Conservation (phyloP, 2,113 vertebrate genomes). For the Nasalis larvatus region DNA sequence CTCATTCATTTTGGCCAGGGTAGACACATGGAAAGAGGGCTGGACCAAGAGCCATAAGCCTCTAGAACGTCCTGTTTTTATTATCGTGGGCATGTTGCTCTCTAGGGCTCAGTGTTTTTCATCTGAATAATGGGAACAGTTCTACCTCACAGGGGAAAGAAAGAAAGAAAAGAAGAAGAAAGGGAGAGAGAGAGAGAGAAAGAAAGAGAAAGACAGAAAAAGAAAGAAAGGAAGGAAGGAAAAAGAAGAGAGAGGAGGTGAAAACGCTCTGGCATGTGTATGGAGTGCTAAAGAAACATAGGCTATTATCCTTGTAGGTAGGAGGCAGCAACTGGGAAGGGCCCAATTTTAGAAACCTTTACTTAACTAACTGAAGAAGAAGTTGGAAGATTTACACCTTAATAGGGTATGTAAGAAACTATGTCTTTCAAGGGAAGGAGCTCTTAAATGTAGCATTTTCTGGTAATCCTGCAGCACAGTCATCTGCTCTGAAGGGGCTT, state of each 20-base stretch:
- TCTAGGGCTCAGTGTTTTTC: background rate
- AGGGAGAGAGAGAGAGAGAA: fast-evolving
- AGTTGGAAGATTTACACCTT: background rate
- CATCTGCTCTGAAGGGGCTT: background rate
- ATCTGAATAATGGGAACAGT: background rate
- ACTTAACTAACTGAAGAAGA: background rate
- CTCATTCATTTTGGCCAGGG: background rate
- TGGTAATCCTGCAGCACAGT: background rate
- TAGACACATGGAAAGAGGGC: background rate
- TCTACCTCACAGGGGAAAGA: background rate
- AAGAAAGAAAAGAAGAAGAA: background rate
- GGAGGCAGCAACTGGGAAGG: background rate
- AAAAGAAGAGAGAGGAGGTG: background rate
- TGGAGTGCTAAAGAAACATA: background rate
- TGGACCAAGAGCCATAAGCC: background rate
- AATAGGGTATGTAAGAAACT: background rate
- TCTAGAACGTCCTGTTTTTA: background rate
- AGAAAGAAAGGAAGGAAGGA: too few relatives aligned
- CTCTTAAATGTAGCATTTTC: background rate
- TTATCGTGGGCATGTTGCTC: background rate
- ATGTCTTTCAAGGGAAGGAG: background rate
- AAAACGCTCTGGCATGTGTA: background rate
- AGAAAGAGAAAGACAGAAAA: too few relatives aligned
- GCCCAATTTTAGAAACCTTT: background rate
- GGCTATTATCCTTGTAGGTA: background rate